Evolutionary conservation across 92 coral and sea anemone genomes (phyloP).

Genomic region (Actinernus sp.): DNA sequence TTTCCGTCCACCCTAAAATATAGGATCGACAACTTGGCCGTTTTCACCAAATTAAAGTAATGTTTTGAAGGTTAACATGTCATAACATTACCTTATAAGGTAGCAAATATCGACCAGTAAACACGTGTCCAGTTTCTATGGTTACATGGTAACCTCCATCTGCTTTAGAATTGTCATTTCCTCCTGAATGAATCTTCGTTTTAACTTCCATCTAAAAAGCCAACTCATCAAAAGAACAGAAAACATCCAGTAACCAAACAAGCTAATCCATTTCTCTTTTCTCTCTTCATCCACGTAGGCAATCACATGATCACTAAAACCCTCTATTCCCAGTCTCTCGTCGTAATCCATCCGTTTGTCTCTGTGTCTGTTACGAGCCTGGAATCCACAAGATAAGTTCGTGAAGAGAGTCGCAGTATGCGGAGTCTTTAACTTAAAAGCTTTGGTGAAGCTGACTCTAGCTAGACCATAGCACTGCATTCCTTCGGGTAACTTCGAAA

Average conservation of each 20-base stretch:
- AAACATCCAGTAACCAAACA: slow-evolving; percentile 56
- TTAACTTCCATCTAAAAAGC: slow-evolving; percentile 48
- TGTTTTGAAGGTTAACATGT: too few species aligned
- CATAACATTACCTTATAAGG: too few species aligned
- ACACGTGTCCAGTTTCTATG: too few species aligned
- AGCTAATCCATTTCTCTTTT: slow-evolving; percentile 52
- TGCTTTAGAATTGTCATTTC: slow-evolving; percentile 43
- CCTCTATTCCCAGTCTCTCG: slow-evolving; percentile 47
- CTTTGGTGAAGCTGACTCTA: slow-evolving; percentile 44
- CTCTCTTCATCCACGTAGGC: slow-evolving; percentile 46
- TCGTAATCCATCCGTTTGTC: slow-evolving; percentile 66
- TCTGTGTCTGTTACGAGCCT: slow-evolving; percentile 70
- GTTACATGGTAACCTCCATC: too few species aligned
- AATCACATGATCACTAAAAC: slow-evolving; percentile 57
- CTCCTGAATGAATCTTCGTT: slow-evolving; percentile 16
- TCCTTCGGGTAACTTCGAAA: slow-evolving; percentile 45
- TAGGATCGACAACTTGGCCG: too few species aligned
- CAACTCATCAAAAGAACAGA: slow-evolving; percentile 50
- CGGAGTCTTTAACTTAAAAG: slow-evolving; percentile 28
- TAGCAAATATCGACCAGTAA: too few species aligned
- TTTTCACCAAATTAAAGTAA: too few species aligned
- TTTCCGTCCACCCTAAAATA: too few species aligned
- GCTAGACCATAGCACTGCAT: slow-evolving; percentile 29
- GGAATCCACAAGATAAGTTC: slow-evolving; percentile 71
- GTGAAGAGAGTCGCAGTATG: slow-evolving; percentile 46